Conservation (phyloP, 1,140 invertebrate species). For the Gryon sp. region DNA sequence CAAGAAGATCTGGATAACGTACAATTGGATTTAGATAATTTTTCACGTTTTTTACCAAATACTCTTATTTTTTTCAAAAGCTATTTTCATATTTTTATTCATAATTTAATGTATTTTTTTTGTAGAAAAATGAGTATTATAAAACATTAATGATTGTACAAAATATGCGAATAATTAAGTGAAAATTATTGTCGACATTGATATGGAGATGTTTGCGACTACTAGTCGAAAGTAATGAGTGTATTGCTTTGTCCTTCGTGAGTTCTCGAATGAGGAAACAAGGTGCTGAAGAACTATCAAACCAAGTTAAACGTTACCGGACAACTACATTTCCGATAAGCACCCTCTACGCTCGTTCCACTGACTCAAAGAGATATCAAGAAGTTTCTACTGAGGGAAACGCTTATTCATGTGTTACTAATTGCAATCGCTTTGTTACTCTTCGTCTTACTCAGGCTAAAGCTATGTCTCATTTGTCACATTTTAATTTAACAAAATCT, state of each 20-base stretch:
- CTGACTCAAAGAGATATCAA: slow-evolving; percentile 48
- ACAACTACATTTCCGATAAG: slow-evolving; percentile 51
- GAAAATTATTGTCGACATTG: no score
- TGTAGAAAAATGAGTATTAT: no score
- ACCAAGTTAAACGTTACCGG: slow-evolving; percentile 62
- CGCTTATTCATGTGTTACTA: slow-evolving; percentile 51
- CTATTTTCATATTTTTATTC: no score
- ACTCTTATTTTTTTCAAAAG: no score
- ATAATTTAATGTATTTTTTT: no score
- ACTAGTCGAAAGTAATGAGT: slow-evolving; percentile 43
- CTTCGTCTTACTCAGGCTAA: slow-evolving; percentile 20
- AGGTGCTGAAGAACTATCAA: slow-evolving; percentile 42
- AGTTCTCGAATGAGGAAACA: slow-evolving; percentile 31
- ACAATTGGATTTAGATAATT: slow-evolving; percentile 23
- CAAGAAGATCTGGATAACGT: slow-evolving; percentile 11
- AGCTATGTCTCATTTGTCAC: no score
- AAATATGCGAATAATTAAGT: no score
- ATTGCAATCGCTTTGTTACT: slow-evolving; percentile 53
- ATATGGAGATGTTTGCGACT: background rate
- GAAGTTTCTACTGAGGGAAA: slow-evolving; percentile 44
- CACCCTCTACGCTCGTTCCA: slow-evolving; percentile 47
- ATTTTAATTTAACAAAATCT: no score
- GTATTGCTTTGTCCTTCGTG: slow-evolving; percentile 34
- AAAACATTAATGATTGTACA: no score
- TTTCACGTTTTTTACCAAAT: background rate